phyloP scores from a whole-genome alignment of 35 echinoderm and acorn worm genomes.

The Nesometra sesokonis region DNA sequence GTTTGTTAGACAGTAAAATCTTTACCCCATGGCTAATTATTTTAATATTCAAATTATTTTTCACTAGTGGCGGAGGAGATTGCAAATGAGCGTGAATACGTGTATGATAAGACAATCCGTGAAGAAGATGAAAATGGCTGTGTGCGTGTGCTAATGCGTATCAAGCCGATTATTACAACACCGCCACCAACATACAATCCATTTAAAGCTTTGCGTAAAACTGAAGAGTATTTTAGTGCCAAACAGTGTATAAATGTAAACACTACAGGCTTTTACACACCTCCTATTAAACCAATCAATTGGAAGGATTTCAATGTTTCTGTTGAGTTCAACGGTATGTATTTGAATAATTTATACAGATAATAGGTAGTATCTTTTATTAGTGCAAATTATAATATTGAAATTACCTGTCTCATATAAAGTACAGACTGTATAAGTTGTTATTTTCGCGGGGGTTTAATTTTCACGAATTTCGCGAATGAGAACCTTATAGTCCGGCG shows the following conservation, averaged over 20 bases:
- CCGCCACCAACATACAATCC: slow-evolving; percentile 36
- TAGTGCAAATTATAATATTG: no score
- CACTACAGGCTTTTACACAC: slow-evolving; percentile 42
- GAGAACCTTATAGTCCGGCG: no score
- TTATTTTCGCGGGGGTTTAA: no score
- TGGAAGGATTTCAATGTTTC: slow-evolving; percentile 60
- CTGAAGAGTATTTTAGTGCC: slow-evolving; percentile 28
- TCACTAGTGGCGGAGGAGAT: neutral
- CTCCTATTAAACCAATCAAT: slow-evolving; percentile 22
- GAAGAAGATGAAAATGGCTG: slow-evolving; percentile 27
- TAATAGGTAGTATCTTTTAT: no score
- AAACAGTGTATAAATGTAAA: slow-evolving; percentile 65
- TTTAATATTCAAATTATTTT: neutral
- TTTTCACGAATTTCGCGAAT: no score
- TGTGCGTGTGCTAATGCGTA: slow-evolving; percentile 22
- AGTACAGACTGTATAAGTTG: no score
- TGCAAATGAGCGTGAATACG: neutral
- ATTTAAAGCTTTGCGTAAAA: slow-evolving; percentile 31
- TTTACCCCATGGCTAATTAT: no score
- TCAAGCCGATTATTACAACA: neutral
- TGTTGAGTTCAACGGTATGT: slow-evolving; percentile 24
- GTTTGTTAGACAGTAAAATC: no score
- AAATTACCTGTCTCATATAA: no score
- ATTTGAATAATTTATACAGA: neutral
- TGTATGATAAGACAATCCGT: neutral